Conservation (phyloP, 30 jellyfish, hydroid and myxozoan species). For the Hydra vulgaris region DNA sequence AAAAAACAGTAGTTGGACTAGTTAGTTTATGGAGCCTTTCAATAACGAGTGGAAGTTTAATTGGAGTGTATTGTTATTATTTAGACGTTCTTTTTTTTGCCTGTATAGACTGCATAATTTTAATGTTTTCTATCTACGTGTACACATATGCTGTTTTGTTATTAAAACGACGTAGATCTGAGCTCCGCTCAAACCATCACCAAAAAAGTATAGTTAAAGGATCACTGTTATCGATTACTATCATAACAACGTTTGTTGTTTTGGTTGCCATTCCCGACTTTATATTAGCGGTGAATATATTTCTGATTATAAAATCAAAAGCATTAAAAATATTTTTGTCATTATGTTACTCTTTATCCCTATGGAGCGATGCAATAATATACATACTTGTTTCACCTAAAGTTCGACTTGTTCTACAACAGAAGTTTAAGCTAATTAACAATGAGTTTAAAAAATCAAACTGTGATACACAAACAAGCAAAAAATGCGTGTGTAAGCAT, state of each 20-base stretch:
- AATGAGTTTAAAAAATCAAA: too few species aligned
- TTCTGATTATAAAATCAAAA: background rate
- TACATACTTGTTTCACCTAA: background rate
- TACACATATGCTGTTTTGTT: background rate
- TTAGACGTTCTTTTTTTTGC: background rate
- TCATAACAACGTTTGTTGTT: background rate
- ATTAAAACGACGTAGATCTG: background rate
- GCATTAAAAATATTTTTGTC: background rate
- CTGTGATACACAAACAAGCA: too few species aligned
- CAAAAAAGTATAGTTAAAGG: background rate
- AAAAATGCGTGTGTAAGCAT: too few species aligned
- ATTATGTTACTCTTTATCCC: background rate
- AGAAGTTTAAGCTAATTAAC: too few species aligned
- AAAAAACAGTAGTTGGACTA: background rate
- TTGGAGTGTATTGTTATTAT: background rate
- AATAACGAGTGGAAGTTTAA: background rate
- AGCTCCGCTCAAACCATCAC: background rate
- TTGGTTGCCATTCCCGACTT: background rate
- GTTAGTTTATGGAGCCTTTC: background rate
- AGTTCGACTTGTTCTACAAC: background rate
- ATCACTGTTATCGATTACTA: background rate
- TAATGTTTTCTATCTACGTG: background rate
- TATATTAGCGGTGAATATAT: background rate
- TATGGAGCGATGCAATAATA: background rate
- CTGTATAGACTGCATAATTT: background rate